Conservation (phyloP, 2,888 invertebrate genomes). For the Stenchaetothrips biformis region DNA sequence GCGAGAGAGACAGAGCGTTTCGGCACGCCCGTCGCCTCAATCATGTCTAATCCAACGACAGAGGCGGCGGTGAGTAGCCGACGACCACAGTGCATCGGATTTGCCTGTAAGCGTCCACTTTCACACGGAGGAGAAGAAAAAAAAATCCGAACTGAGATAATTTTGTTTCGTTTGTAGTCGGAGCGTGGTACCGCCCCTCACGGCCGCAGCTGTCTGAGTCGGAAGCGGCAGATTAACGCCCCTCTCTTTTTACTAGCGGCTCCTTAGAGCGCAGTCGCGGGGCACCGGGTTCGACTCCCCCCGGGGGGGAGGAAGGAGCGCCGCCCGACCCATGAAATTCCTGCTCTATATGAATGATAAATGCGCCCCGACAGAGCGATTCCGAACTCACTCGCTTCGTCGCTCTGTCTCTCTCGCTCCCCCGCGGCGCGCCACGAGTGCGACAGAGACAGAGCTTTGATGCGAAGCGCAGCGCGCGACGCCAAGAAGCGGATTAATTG, state of each 20-base stretch:
- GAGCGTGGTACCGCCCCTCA: no score
- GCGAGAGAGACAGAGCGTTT: no score
- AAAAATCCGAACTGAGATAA: no score
- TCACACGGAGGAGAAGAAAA: background rate
- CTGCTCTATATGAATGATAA: slow-evolving; percentile 14
- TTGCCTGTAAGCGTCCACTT: background rate
- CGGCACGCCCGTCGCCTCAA: background rate
- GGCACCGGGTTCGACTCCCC: background rate
- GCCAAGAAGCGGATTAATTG: no score
- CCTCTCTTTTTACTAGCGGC: background rate
- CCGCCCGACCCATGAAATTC: background rate
- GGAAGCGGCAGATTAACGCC: slow-evolving; percentile 8
- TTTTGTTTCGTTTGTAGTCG: no score
- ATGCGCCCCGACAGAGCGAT: background rate
- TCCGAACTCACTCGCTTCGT: no score
- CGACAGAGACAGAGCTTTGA: no score
- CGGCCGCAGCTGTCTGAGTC: background rate
- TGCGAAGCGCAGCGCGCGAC: no score
- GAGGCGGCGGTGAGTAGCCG: background rate
- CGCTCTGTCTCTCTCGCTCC: no score
- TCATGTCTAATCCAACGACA: background rate
- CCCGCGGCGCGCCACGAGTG: no score
- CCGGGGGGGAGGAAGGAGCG: background rate
- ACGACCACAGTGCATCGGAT: background rate
- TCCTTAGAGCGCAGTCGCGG: background rate